A percentile compares a stretch with the other conserved stretches of the same genome.
Evolutionary conservation across 2,113 vertebrate species (phyloP).

Genomic region (Loxodonta africana): DNA sequence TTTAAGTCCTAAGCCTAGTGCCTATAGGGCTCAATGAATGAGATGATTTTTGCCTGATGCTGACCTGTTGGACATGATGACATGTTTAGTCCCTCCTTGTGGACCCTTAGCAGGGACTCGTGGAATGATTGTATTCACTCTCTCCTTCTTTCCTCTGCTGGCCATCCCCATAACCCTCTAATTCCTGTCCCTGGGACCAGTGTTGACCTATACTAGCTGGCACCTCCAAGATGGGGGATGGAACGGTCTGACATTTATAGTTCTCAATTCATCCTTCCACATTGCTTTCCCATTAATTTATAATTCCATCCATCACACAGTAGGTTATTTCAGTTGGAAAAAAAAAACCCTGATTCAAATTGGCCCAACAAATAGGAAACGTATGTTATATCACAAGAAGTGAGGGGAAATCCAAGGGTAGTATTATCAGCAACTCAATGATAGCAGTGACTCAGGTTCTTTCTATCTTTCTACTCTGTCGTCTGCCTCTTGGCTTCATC

Average conservation of each 20-base stretch:
- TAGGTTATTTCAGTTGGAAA: not conserved
- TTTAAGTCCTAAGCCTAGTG: not conserved
- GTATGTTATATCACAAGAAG: not conserved
- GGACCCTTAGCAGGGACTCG: not conserved
- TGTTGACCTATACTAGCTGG: not conserved
- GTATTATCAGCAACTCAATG: not conserved
- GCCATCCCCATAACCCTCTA: not conserved
- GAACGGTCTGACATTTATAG: not conserved
- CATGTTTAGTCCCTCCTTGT: not conserved
- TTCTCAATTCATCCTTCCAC: not conserved
- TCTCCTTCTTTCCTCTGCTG: not conserved
- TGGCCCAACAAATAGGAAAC: not conserved
- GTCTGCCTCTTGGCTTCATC: not conserved
- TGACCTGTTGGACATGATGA: not conserved
- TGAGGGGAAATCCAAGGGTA: not conserved
- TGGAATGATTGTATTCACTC: not conserved
- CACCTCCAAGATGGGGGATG: not conserved
- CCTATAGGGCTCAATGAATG: not conserved
- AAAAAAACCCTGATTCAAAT: not conserved
- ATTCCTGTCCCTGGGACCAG: too few species aligned
- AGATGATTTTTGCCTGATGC: not conserved
- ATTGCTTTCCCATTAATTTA: not conserved
- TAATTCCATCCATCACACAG: not conserved
- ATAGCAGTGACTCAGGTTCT: not conserved
- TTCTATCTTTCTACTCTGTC: slow-evolving; percentile 16